Evolutionary conservation across 2,113 vertebrate genomes (phyloP).

Genomic region (Vulpes lagopus): DNA sequence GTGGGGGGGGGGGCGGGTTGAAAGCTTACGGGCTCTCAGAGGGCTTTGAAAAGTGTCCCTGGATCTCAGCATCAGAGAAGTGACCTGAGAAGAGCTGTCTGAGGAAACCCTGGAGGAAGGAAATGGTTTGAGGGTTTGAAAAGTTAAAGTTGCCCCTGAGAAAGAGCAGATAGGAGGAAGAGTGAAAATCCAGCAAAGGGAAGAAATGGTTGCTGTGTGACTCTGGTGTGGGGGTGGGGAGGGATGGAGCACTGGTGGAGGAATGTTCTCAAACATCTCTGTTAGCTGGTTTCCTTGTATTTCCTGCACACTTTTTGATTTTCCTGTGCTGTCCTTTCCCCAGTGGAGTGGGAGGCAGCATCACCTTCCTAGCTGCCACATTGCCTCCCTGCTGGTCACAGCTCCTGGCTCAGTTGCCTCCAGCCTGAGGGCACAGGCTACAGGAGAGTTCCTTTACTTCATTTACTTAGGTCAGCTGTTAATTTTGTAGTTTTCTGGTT

Average conservation of each 20-base stretch:
- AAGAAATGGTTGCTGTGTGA: neutral
- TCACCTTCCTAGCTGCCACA: accelerated
- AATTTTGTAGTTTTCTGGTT: neutral
- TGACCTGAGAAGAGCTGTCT: neutral
- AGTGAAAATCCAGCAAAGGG: neutral
- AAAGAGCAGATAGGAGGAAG: neutral
- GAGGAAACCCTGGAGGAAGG: neutral
- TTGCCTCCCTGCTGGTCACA: neutral
- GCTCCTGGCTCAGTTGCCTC: neutral
- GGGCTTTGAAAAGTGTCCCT: neutral
- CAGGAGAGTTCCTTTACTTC: neutral
- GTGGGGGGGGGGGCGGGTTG: too few relatives aligned
- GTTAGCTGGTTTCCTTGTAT: neutral
- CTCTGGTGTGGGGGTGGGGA: neutral
- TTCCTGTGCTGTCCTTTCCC: neutral
- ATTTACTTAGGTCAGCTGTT: neutral
- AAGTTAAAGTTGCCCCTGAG: neutral
- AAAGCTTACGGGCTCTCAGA: neutral
- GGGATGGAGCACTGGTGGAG: neutral
- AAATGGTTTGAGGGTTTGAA: neutral
- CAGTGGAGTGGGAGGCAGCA: neutral
- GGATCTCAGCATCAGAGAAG: neutral
- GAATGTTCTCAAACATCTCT: neutral
- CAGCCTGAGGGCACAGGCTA: neutral
- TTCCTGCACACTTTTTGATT: neutral